phyloP scores from a whole-genome alignment of 2,888 invertebrate species.

The Lithodes maja region DNA sequence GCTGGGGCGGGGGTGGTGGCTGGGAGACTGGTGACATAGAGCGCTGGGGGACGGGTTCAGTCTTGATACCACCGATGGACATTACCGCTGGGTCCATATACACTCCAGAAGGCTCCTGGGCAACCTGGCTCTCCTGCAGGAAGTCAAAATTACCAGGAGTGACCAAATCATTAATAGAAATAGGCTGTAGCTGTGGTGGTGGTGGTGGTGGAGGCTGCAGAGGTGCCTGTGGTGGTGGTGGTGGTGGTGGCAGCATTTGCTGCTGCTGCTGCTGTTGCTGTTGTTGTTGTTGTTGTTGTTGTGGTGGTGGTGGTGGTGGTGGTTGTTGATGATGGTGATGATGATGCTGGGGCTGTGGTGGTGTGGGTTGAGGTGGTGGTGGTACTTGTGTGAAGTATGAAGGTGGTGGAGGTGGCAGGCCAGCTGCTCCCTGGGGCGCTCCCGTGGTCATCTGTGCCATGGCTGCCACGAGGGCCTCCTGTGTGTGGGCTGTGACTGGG shows the following conservation, averaged over 20 bases:
- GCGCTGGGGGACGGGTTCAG: conserved; percentile 44
- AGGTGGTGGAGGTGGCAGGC: conserved; percentile 43
- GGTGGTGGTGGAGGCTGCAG: conserved; percentile 72
- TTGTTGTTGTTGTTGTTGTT: conserved; percentile 37
- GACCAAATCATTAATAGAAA: conserved; percentile 65
- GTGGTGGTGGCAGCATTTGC: conserved; percentile 31
- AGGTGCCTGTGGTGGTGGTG: conserved; percentile 65
- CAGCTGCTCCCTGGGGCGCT: conserved; percentile 37
- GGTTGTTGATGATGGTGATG: conserved; percentile 41
- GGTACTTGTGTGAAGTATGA: conserved; percentile 58
- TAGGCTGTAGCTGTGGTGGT: conserved; percentile 62
- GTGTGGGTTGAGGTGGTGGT: conserved; percentile 39
- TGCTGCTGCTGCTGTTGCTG: conserved; percentile 38
- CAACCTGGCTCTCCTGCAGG: conserved; percentile 87
- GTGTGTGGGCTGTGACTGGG: conserved; percentile 37
- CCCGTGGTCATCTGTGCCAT: conserved; percentile 58
- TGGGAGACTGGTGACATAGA: conserved; percentile 45
- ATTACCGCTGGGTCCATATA: conserved; percentile 76
- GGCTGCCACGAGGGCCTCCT: conserved; percentile 55
- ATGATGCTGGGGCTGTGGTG: not conserved
- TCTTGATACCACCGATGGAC: conserved; percentile 71
- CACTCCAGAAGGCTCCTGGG: conserved; percentile 74
- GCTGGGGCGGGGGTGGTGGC: conserved; percentile 46
- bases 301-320: conserved; percentile 46
- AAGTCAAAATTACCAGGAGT: conserved; percentile 74